A percentile compares a stretch with the other conserved stretches of the same genome.
Evolutionary conservation across 2,797 vertebrate genomes (phyloP).

Genomic region (Crossoptilon crossoptilon): DNA sequence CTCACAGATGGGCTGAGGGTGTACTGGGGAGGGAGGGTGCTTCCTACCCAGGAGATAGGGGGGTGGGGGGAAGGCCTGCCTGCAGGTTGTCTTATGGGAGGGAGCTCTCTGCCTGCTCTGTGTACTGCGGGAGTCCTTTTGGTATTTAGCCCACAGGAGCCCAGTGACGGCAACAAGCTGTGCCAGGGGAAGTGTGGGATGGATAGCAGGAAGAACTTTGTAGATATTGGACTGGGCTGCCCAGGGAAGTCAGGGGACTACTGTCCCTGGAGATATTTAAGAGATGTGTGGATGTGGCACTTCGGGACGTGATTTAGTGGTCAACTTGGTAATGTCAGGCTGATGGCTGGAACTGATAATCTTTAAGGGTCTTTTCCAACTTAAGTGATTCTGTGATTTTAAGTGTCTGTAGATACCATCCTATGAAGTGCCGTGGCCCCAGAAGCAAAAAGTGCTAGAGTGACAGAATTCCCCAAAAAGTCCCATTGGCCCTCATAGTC

Average conservation of each 20-base stretch:
- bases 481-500: background rate
- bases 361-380: background rate
- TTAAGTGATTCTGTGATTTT: background rate
- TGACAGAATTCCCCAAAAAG: background rate
- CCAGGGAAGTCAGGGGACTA: background rate
- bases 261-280: background rate
- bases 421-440: background rate
- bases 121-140: background rate
- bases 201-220: background rate
- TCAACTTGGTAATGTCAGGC: background rate
- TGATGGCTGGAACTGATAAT: background rate
- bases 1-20: background rate
- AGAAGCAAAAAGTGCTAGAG: background rate
- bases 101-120: background rate
- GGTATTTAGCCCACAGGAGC: background rate
- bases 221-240: background rate
- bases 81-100: background rate
- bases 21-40: background rate
- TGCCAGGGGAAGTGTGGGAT: background rate
- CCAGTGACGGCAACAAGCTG: background rate
- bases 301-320: background rate
- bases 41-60: background rate
- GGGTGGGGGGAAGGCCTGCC: background rate
- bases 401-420: background rate
- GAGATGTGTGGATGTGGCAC: background rate